Evolutionary conservation across 2,888 invertebrate genomes (phyloP).

Genomic region (Caenorhabditis sp.): DNA sequence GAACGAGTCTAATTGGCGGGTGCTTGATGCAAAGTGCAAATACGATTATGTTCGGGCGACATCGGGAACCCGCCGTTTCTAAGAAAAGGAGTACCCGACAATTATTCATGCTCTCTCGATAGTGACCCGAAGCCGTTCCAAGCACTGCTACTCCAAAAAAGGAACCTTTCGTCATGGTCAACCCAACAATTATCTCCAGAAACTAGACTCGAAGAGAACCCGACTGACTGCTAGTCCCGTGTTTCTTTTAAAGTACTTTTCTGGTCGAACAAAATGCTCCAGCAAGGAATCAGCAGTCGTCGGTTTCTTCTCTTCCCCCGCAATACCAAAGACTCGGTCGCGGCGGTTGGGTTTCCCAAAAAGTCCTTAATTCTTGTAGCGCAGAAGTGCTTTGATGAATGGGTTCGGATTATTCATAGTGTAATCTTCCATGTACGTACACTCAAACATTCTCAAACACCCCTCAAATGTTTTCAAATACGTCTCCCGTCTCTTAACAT

Average conservation of each 20-base stretch:
- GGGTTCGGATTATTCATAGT: conserved; percentile 56
- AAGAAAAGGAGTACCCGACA: background rate
- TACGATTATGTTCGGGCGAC: conserved; percentile 2
- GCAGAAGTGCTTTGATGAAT: conserved; percentile 60
- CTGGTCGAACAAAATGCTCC: background rate
- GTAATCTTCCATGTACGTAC: conserved; percentile 54
- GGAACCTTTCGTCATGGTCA: conserved; percentile 31
- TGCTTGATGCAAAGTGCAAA: conserved; percentile 23
- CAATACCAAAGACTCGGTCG: background rate
- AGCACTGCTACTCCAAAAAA: conserved; percentile 12
- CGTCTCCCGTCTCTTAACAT: conserved; percentile 10
- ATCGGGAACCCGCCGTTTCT: conserved; percentile 7
- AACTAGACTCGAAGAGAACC: conserved; percentile 20
- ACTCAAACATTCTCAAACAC: conserved; percentile 17
- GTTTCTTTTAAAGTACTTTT: conserved; percentile 34
- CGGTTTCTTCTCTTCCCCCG: background rate
- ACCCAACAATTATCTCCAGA: conserved; percentile 50
- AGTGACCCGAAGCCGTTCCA: conserved; percentile 2
- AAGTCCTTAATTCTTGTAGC: conserved; percentile 47
- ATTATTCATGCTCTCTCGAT: background rate
- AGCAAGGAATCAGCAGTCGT: conserved; percentile 18
- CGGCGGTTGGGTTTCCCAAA: conserved; percentile 12
- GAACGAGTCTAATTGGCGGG: conserved; percentile 24
- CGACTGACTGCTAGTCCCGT: conserved; percentile 10
- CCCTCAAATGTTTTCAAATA: conserved; percentile 2